Evolutionary conservation across 2,797 vertebrate species (phyloP).

Genomic region (Pempheris klunzingeri): DNA sequence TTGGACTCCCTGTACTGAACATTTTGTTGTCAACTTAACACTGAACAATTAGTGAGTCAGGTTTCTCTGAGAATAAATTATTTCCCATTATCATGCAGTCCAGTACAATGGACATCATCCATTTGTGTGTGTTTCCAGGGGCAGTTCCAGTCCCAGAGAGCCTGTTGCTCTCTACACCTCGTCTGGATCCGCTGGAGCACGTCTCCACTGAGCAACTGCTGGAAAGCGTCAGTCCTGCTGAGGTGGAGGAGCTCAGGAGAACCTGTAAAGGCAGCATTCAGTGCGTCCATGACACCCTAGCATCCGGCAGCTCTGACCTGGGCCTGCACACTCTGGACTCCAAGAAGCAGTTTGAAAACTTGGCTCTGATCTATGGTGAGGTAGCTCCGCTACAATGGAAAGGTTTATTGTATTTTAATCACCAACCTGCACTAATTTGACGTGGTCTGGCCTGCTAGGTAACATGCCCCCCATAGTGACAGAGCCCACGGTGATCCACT

Average conservation of each 20-base stretch:
- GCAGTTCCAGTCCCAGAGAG: conserved; percentile 87
- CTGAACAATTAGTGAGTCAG: neutral
- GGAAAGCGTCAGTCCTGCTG: conserved; percentile 64
- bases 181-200: conserved; percentile 55
- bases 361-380: conserved; percentile 79
- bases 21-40: neutral
- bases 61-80: neutral
- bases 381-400: neutral
- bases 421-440: conserved; percentile 23
- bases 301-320: conserved; percentile 69
- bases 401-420: neutral
- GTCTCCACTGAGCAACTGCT: conserved; percentile 71
- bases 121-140: conserved; percentile 76
- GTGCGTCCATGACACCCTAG: conserved; percentile 85
- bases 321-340: conserved; percentile 79
- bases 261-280: conserved; percentile 76
- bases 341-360: conserved; percentile 66
- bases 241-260: conserved; percentile 64
- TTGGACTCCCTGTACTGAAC: neutral
- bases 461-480: conserved; percentile 86
- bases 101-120: neutral
- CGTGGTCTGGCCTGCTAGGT: conserved; percentile 67
- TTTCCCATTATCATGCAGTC: neutral
- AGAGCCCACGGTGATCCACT: conserved; percentile 80
- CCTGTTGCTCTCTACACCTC: conserved; percentile 79